phyloP scores from a whole-genome alignment of 64 coral and sea anemone genomes.

The Acropora tenuis region DNA sequence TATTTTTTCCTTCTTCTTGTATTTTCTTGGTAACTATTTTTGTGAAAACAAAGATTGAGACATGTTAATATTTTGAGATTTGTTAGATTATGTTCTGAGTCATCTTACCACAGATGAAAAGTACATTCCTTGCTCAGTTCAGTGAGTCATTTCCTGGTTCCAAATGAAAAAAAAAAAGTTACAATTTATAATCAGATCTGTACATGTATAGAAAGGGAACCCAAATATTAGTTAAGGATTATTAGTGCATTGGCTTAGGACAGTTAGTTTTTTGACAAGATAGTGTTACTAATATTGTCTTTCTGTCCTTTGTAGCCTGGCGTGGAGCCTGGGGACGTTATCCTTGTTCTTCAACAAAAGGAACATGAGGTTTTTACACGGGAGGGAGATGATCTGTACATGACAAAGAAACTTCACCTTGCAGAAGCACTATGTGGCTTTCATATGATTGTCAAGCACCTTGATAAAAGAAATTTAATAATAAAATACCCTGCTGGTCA shows the following conservation, averaged over 20 bases:
- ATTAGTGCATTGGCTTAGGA: too few relatives aligned
- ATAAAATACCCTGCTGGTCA: constrained; percentile 84
- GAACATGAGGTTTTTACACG: constrained; percentile 81
- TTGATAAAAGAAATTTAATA: constrained; percentile 90
- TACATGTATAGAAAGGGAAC: too few relatives aligned
- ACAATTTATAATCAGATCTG: too few relatives aligned
- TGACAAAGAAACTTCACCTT: constrained; percentile 82
- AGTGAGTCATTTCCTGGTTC: too few relatives aligned
- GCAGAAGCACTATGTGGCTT: constrained; percentile 96
- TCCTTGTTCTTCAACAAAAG: constrained; percentile 96
- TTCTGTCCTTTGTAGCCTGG: constrained; percentile 72
- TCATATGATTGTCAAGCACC: constrained; percentile 96
- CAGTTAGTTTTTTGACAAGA: too few relatives aligned
- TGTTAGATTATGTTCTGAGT: not conserved
- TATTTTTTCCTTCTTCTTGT: not conserved
- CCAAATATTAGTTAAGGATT: too few relatives aligned
- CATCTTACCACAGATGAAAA: too few relatives aligned
- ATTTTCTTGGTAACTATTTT: not conserved
- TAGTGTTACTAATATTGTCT: not conserved
- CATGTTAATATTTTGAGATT: not conserved
- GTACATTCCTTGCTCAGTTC: too few relatives aligned
- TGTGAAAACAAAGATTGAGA: not conserved
- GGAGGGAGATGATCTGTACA: constrained; percentile 79
- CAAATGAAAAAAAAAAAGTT: too few relatives aligned
- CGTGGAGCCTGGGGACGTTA: constrained; percentile 95